phyloP scores from a whole-genome alignment of 2,113 vertebrate species.

The Sorex araneus region DNA sequence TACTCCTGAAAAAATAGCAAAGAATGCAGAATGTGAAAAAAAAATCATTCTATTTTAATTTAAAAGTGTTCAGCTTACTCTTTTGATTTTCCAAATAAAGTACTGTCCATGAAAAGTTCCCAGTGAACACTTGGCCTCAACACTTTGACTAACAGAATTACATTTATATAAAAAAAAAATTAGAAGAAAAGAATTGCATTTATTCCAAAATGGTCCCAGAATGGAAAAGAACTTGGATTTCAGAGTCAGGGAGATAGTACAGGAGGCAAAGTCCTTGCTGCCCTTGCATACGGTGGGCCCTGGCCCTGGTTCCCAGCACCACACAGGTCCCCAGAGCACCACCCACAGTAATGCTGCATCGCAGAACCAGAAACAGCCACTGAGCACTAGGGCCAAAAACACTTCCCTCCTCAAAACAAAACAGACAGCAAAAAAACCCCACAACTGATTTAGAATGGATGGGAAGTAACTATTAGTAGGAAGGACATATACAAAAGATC shows the following conservation, averaged over 20 bases:
- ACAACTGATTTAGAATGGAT: background rate
- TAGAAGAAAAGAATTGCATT: background rate
- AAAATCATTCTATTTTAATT: conserved; percentile 60
- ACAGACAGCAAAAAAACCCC: no score
- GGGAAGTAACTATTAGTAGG: background rate
- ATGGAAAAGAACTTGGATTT: conserved; percentile 26
- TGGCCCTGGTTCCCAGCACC: no score
- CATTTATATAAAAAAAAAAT: no score
- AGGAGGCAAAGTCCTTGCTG: no score
- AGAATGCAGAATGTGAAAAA: conserved; percentile 62
- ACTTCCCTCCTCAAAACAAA: no score
- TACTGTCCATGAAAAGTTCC: conserved; percentile 65
- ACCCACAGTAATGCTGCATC: no score
- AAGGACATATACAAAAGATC: background rate
- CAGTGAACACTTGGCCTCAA: conserved; percentile 58
- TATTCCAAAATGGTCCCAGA: background rate
- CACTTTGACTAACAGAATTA: background rate
- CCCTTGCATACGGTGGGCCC: no score
- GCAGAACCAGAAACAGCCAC: no score
- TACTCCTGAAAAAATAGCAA: conserved; percentile 59
- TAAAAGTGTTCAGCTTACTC: conserved; percentile 73
- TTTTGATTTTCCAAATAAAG: conserved; percentile 71
- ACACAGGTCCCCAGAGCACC: no score
- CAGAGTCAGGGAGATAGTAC: background rate
- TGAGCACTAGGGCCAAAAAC: no score